Evolutionary conservation across 2,797 vertebrate species (phyloP), one percentile per base, ranked within the genome.

Genomic region (Nyctibius grandis): DNA sequence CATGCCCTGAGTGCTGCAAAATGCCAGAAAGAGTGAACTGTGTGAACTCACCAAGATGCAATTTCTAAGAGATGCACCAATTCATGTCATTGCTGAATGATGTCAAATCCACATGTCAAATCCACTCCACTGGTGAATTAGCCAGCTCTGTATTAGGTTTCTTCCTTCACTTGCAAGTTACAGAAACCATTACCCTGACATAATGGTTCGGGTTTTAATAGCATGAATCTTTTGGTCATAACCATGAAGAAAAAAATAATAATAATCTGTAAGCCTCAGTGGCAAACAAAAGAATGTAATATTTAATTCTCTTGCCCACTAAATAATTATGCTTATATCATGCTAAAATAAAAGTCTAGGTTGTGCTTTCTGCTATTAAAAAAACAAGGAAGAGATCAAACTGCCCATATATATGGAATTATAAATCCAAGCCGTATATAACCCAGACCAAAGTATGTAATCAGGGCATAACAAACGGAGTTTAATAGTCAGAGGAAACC

Each of bases 301-400:
- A 80, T 88, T 57, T 40, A n/a, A 78, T 64, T 69, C 69, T 65
- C 67, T 47, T 88, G 63, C 54, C 85, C 45, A n/a, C 83, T 82
- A 92, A 95, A 74, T 88, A 88, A 93, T 91, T 68, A 85, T 51
- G 72, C 69, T 95, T 92, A 89, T 45, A 85, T 94, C 69, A 94
- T 64, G 69, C 64, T 82, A 88, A 95, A 97, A 81, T 76, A n/a
- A 79, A 97, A 76, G 54, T 44, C 63, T 47, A 67, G 3, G 8
- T 51, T 69, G 48, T 56, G 76, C 45, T 74, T 93, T 96, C 68
- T 89, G 81, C 69, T 89, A 76, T 73, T 94, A 85, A 95, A 95
- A 93, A 67, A 85, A 72, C 36, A 88, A 88, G 50, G 77, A 73
- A 68, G 69, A 91, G 31, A 77, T 79, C 74, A 91, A 97, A 89